Base-by-base conservation (phyloP, 1,140 invertebrate species). In the Ephestia elutella region DNA sequence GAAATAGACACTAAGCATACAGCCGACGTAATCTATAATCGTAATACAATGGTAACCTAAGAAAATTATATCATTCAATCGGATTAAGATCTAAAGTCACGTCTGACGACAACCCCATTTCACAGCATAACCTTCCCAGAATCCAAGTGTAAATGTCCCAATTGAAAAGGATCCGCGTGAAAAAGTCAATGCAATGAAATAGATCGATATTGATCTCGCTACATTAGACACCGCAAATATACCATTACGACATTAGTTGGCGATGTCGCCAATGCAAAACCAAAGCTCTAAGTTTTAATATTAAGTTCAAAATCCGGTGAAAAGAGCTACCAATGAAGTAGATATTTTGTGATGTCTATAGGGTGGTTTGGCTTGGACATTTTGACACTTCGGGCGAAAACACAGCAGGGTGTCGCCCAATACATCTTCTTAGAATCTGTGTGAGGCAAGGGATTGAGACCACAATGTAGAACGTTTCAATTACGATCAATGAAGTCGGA, bases 371-470 rank as follows among this genome's bases (percentile, higher is more conserved):
- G 71, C 65, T 71, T 71, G 71, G 77, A 85, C 82, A 82, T 86
- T 85, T 85, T 86, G 83, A 87, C 83, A 85, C 82, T 83, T 86
- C 75, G 73, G 77, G 75, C 71, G 76, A 87, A 84, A 73, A 75
- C 79, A 17, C 85, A 78, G 80, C 81, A 78, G 85, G 85, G 70
- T 63, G 76, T 64, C 80, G 50, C 66, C 73, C 70, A 79, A 76
- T 78, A 75, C 67, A 71, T 78, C 59, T 85, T 87, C 82, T 78
- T 70, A 78, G 82, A 85, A 86, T 59, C 64, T 67, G 78, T 73
- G 80, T 82, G 82, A 70, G 79, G 78, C 70, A 73, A 65, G 49
- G 57, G 63, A 83, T 83, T 78, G 70, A 84, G 81, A 78, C 7
- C 71, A 76, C 73, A 73, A 68, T 73, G 65, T 71, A 50, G 67